Evolutionary conservation across 2,113 vertebrate species (phyloP).

Genomic region (Pavo muticus): DNA sequence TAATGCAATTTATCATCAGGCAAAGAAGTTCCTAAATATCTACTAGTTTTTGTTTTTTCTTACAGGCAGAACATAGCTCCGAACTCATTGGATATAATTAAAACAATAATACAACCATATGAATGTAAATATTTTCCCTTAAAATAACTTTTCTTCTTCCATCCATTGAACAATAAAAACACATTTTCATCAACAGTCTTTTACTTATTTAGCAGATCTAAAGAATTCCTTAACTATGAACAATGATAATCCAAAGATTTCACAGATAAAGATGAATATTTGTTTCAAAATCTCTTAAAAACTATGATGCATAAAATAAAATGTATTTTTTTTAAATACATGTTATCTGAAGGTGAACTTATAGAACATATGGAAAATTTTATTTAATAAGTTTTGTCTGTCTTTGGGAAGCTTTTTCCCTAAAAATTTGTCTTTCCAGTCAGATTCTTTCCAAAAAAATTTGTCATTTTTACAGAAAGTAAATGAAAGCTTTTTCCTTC

Average conservation of each 20-base stretch:
- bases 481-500: not conserved
- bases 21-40: not conserved
- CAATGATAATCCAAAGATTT: not conserved
- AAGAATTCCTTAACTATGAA: not conserved
- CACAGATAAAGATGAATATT: not conserved
- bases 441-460: not conserved
- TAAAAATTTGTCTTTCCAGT: not conserved
- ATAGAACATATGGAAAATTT: not conserved
- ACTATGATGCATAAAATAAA: not conserved
- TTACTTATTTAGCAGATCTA: not conserved
- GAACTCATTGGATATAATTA: not conserved
- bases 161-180: not conserved
- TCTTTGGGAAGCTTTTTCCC: not conserved
- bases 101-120: not conserved
- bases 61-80: not conserved
- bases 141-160: not conserved
- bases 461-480: not conserved
- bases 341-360: not conserved
- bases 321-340: not conserved
- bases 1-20: not conserved
- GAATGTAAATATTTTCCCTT: not conserved
- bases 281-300: not conserved
- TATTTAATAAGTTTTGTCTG: not conserved
- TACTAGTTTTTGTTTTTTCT: not conserved
- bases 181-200: not conserved